phyloP scores from a whole-genome alignment of 2,888 invertebrate species.

The Oasisia sp. region DNA sequence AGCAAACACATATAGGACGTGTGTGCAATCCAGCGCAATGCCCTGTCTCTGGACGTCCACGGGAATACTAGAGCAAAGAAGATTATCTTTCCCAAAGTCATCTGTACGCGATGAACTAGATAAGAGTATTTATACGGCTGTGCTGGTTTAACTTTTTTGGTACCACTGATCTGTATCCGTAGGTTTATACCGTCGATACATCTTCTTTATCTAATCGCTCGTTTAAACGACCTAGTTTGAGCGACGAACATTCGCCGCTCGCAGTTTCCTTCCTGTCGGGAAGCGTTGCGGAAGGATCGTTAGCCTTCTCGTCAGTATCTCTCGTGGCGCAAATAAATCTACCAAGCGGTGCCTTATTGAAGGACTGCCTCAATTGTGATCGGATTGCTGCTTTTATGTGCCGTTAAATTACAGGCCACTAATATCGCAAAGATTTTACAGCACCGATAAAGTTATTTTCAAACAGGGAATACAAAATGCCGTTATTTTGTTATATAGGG shows the following conservation, averaged over 20 bases:
- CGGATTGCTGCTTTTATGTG: neutral
- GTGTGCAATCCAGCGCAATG: no score
- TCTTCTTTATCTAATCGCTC: neutral
- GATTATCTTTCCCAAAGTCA: neutral
- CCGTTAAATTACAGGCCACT: neutral
- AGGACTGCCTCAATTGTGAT: neutral
- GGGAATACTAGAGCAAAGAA: no score
- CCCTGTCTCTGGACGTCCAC: no score
- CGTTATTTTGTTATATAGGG: no score
- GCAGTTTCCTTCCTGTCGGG: neutral
- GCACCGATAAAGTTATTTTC: neutral
- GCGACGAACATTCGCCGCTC: neutral
- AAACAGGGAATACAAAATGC: neutral
- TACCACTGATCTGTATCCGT: neutral
- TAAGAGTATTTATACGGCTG: neutral
- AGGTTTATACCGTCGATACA: neutral
- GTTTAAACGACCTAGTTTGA: neutral
- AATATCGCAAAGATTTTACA: neutral
- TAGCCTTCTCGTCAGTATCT: neutral
- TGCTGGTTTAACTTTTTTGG: neutral
- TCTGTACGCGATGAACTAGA: neutral
- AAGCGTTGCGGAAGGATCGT: neutral
- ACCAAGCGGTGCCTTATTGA: neutral
- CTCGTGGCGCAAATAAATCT: neutral
- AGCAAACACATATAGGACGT: no score